Evolutionary conservation across 2,797 vertebrate species (phyloP).

Genomic region (Champsocephalus gunnari): DNA sequence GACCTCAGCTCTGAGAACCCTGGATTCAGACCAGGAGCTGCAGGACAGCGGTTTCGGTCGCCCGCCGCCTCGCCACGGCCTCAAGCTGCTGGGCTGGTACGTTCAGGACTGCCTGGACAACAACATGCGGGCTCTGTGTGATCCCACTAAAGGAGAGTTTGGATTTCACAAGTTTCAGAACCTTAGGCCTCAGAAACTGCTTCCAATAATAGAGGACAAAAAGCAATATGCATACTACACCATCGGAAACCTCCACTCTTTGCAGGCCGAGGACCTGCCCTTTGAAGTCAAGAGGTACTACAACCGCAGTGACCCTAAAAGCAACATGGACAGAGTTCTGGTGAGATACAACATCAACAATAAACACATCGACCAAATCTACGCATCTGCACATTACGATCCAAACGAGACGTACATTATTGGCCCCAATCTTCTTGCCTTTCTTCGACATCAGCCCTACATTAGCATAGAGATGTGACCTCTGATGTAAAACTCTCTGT

Average conservation of each 20-base stretch:
- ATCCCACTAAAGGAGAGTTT: constrained; percentile 61
- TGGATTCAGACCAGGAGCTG: constrained; percentile 72
- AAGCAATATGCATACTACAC: constrained; percentile 69
- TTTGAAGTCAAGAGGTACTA: constrained; percentile 75
- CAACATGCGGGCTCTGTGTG: constrained; percentile 79
- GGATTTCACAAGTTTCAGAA: constrained; percentile 78
- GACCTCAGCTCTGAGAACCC: constrained; percentile 49
- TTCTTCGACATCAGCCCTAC: constrained; percentile 44
- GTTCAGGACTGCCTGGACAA: constrained; percentile 76
- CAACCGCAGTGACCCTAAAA: constrained; percentile 61
- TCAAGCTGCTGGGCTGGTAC: constrained; percentile 78
- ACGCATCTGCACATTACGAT: constrained; percentile 78
- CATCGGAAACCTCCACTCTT: constrained; percentile 78
- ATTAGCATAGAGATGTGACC: constrained; percentile 14
- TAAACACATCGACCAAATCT: constrained; percentile 67
- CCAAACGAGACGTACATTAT: constrained; percentile 68
- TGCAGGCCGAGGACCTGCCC: constrained; percentile 67
- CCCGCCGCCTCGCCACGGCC: constrained; percentile 78
- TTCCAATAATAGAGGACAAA: constrained; percentile 71
- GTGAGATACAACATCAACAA: constrained; percentile 79
- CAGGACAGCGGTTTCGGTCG: constrained; percentile 72
- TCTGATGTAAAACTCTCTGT: constrained; percentile 10
- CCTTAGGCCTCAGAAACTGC: constrained; percentile 14
- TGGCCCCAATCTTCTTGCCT: constrained; percentile 66
- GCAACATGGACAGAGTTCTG: constrained; percentile 81